phyloP scores from a whole-genome alignment of 2,888 invertebrate species.

The Drosophila rellima region DNA sequence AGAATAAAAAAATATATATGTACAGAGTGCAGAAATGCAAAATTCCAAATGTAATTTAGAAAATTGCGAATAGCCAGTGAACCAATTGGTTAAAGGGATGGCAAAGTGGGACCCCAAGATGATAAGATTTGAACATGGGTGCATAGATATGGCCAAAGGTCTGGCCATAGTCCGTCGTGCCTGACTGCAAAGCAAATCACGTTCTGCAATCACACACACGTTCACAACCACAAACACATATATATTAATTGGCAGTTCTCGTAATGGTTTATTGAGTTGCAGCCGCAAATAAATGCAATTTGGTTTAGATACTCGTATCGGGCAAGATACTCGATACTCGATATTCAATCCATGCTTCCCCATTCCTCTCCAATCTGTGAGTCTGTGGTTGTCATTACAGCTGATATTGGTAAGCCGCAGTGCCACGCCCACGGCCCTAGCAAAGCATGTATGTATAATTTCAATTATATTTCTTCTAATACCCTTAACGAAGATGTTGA shows the following conservation, averaged over 20 bases:
- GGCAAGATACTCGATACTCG: conserved; percentile 24
- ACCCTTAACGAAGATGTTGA: not conserved
- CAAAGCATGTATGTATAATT: conserved; percentile 17
- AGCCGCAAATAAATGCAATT: conserved; percentile 46
- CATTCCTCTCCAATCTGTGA: not conserved
- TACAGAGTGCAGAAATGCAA: conserved; percentile 48
- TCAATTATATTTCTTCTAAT: conserved; percentile 15
- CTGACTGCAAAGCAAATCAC: conserved; percentile 48
- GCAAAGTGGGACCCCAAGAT: not conserved
- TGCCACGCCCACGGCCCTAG: conserved; percentile 1
- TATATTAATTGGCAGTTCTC: conserved; percentile 33
- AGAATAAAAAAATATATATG: conserved; percentile 9
- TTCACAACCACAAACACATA: conserved; percentile 6
- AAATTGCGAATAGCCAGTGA: conserved; percentile 60
- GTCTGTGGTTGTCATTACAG: conserved; percentile 13
- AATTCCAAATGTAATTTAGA: conserved; percentile 72
- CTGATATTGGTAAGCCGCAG: conserved; percentile 13
- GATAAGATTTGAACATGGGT: conserved; percentile 1
- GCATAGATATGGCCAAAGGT: conserved; percentile 19
- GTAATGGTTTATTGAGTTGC: conserved; percentile 22
- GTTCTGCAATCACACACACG: conserved; percentile 33
- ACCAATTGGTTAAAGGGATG: conserved; percentile 12
- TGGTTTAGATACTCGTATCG: conserved; percentile 23
- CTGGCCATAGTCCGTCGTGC: conserved; percentile 4
- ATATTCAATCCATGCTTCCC: conserved; percentile 10